A percentile compares a stretch with the other conserved stretches of the same genome.
Conservation (phyloP, 2,888 invertebrate genomes). For the Schizotus pectinicornis region DNA sequence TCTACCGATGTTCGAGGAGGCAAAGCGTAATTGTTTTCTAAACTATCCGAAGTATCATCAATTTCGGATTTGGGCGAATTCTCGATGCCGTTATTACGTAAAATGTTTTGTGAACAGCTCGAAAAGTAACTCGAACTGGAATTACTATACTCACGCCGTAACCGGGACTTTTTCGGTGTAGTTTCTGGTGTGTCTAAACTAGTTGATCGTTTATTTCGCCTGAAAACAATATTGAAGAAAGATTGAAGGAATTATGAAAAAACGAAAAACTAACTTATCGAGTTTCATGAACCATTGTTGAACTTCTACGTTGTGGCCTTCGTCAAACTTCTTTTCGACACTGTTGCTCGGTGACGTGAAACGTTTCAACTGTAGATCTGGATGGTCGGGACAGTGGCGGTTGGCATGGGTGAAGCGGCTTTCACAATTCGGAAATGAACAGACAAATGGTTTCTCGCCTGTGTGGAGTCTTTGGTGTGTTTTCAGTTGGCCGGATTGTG, state of each 20-base stretch:
- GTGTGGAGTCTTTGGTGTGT: conserved; percentile 80
- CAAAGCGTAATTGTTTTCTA: conserved; percentile 35
- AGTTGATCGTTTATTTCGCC: conserved; percentile 32
- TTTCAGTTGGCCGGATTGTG: conserved; percentile 78
- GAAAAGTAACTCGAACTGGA: conserved; percentile 36
- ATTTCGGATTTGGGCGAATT: conserved; percentile 44
- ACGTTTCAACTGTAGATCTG: conserved; percentile 62
- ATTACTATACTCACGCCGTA: conserved; percentile 36
- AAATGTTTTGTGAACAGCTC: conserved; percentile 40
- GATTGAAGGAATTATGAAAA: conserved; percentile 1
- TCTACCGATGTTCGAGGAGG: conserved; percentile 30
- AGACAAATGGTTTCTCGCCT: conserved; percentile 77
- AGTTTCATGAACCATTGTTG: conserved; percentile 54
- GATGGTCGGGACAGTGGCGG: conserved; percentile 76
- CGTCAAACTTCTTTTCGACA: conserved; percentile 57
- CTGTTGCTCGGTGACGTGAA: conserved; percentile 40
- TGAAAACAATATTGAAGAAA: conserved; percentile 19
- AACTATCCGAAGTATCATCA: conserved; percentile 41
- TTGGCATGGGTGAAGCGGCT: conserved; percentile 79
- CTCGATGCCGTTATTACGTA: conserved; percentile 36
- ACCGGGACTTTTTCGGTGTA: conserved; percentile 45
- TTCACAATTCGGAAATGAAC: conserved; percentile 67
- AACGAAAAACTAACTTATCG: conserved; percentile 30
- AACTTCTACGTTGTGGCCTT: conserved; percentile 57
- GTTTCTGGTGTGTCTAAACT: conserved; percentile 37